Conservation (phyloP, 2,888 invertebrate species). For the Leucoma salicis region DNA sequence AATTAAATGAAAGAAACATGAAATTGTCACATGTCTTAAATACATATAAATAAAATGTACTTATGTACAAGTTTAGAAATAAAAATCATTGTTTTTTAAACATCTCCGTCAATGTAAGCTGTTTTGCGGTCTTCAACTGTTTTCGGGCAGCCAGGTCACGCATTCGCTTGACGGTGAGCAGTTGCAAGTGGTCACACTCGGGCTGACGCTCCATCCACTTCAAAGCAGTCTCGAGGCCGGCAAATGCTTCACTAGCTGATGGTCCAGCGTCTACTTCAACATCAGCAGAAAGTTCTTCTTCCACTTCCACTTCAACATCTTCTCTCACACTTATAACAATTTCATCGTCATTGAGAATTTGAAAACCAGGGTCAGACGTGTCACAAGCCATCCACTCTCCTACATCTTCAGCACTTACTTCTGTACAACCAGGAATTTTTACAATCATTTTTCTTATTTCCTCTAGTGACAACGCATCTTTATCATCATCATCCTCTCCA, state of each 20-base stretch:
- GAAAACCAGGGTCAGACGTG: slow-evolving; percentile 15
- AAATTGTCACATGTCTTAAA: too few relatives aligned
- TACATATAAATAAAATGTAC: too few relatives aligned
- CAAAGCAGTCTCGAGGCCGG: neutral
- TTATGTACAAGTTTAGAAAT: too few relatives aligned
- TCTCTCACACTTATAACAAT: neutral
- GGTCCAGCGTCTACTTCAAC: slow-evolving; percentile 1
- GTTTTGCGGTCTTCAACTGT: neutral
- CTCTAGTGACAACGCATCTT: slow-evolving; percentile 18
- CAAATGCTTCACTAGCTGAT: neutral
- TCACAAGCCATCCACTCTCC: slow-evolving; percentile 20
- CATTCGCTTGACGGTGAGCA: neutral
- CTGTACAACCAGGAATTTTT: slow-evolving; percentile 7
- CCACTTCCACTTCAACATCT: slow-evolving; percentile 4
- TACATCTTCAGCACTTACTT: slow-evolving; percentile 16
- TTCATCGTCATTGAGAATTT: slow-evolving; percentile 1
- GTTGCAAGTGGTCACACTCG: neutral
- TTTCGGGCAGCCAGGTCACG: neutral
- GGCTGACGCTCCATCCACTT: neutral
- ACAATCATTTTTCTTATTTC: slow-evolving; percentile 16
- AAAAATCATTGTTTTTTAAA: neutral
- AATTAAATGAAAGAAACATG: too few relatives aligned
- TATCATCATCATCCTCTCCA: slow-evolving; percentile 12
- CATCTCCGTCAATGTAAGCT: neutral
- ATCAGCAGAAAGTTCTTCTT: slow-evolving; percentile 2